phyloP scores from a whole-genome alignment of 2,113 vertebrate species.

The Menura novaehollandiae region DNA sequence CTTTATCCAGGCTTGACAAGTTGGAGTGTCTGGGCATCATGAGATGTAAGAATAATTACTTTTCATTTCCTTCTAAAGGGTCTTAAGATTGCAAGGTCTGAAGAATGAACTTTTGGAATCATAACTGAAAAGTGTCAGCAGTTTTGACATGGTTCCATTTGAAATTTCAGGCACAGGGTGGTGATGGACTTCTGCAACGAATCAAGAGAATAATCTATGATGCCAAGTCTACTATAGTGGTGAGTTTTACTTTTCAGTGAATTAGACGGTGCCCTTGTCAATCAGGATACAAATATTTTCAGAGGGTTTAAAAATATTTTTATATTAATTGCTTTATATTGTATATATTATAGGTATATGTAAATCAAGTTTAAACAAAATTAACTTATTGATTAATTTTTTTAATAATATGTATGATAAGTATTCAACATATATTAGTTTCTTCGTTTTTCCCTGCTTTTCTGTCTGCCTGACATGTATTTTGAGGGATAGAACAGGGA shows the following conservation, averaged over 20 bases:
- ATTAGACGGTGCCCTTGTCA: neutral
- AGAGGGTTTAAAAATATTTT: neutral
- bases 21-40: neutral
- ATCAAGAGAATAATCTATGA: slow-evolving; percentile 92
- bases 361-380: neutral
- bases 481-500: neutral
- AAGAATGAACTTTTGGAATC: slow-evolving; percentile 55
- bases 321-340: neutral
- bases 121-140: slow-evolving; percentile 40
- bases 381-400: neutral
- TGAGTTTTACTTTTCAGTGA: slow-evolving; percentile 68
- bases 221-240: slow-evolving; percentile 89
- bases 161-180: slow-evolving; percentile 88
- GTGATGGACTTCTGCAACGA: slow-evolving; percentile 91
- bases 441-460: neutral
- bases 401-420: neutral
- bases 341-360: neutral
- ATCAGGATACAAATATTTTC: neutral
- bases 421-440: neutral
- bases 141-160: slow-evolving; percentile 51
- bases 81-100: slow-evolving; percentile 46
- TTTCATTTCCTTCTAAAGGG: slow-evolving; percentile 48
- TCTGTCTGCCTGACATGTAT: neutral
- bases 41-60: slow-evolving; percentile 8
- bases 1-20: neutral